A percentile compares a stretch with the other conserved stretches of the same genome.
Conservation (phyloP, 2,113 vertebrate species). For the Rhodinocichla rosea region DNA sequence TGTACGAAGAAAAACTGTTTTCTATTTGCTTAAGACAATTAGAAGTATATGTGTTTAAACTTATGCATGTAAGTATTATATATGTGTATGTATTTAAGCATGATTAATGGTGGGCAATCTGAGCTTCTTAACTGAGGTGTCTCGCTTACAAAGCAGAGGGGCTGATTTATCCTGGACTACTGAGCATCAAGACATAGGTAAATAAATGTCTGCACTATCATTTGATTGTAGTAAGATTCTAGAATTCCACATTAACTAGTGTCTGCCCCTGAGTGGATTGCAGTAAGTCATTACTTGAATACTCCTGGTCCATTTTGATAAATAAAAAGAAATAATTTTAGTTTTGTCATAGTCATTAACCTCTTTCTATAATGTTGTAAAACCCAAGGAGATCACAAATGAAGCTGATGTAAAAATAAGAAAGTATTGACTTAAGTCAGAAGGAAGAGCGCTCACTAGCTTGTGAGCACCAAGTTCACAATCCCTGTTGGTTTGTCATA, state of each 20-base stretch:
- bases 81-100: neutral
- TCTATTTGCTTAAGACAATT: neutral
- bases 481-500: neutral
- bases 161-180: neutral
- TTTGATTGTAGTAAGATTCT: neutral
- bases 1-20: neutral
- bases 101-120: neutral
- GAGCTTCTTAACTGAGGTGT: neutral
- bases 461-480: neutral
- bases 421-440: neutral
- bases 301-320: neutral
- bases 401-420: neutral
- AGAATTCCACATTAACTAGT: neutral
- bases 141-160: neutral
- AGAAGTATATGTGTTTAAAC: neutral
- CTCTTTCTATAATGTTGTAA: neutral
- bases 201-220: neutral
- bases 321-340: neutral
- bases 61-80: neutral
- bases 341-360: neutral
- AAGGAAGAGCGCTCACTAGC: neutral
- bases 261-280: neutral
- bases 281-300: neutral
- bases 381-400: neutral
- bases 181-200: neutral